A percentile compares a stretch with the other conserved stretches of the same genome.
Evolutionary conservation across 2,797 vertebrate species (phyloP).

Genomic region (Mallotus villosus): DNA sequence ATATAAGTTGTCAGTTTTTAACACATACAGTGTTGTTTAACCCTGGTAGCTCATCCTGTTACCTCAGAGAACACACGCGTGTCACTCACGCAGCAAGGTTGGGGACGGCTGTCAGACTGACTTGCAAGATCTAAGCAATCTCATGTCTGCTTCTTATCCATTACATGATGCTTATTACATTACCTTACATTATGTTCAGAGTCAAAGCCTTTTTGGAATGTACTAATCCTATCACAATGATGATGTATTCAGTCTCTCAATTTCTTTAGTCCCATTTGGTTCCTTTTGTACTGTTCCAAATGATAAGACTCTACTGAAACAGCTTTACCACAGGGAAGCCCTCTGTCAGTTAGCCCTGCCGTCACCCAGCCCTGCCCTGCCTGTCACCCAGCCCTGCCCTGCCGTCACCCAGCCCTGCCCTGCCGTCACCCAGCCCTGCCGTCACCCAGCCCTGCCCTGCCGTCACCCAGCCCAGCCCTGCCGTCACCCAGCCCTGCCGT

Average conservation of each 20-base stretch:
- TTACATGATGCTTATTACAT: too few relatives aligned
- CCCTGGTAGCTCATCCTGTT: constrained; percentile 16
- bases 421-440: too few relatives aligned
- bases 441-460: too few relatives aligned
- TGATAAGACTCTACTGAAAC: background rate
- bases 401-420: too few relatives aligned
- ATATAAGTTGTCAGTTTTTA: constrained; percentile 78
- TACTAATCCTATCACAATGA: background rate
- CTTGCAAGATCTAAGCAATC: background rate
- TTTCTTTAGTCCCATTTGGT: background rate
- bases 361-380: too few relatives aligned
- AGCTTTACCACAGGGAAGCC: too few relatives aligned
- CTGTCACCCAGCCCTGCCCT: too few relatives aligned
- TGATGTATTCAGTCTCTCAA: background rate
- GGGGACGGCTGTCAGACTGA: too few relatives aligned
- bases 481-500: too few relatives aligned
- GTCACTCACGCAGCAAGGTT: too few relatives aligned
- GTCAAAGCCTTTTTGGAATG: constrained; percentile 1
- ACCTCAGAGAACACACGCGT: constrained; percentile 39
- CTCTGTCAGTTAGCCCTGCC: too few relatives aligned
- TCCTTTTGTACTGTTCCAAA: background rate
- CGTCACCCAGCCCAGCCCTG: too few relatives aligned
- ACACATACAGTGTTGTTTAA: constrained; percentile 68
- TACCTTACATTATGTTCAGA: background rate
- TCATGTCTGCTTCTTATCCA: background rate